phyloP scores from a whole-genome alignment of 2,888 invertebrate genomes.

The Drosophila subquinaria region DNA sequence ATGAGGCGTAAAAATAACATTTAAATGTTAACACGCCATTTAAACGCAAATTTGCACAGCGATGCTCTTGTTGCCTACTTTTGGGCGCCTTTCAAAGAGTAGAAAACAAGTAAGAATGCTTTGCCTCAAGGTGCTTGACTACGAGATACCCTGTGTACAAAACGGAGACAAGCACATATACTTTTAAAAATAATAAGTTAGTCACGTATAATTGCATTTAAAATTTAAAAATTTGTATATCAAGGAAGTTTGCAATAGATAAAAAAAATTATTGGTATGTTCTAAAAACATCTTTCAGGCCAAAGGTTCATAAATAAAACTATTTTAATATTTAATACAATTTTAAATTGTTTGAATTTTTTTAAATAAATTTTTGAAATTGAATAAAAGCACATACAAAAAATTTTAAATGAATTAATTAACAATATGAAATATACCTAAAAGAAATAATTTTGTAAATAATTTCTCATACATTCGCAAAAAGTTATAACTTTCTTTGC shows the following conservation, averaged over 20 bases:
- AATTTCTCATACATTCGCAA: not conserved
- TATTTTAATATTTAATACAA: no score
- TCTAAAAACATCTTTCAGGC: no score
- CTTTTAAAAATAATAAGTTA: no score
- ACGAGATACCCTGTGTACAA: not conserved
- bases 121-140: not conserved
- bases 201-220: no score
- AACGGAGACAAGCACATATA: no score
- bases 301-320: no score
- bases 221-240: not conserved
- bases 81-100: constrained; percentile 31
- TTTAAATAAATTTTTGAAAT: no score
- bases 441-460: no score
- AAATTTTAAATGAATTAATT: no score
- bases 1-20: constrained; percentile 77
- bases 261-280: not conserved
- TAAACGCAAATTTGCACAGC: constrained; percentile 70
- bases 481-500: not conserved
- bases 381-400: no score
- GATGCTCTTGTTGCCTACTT: constrained; percentile 43
- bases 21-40: constrained; percentile 82
- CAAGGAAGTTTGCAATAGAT: not conserved
- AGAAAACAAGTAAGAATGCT: constrained; percentile 16
- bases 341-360: no score
- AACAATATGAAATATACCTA: no score